Conservation (phyloP, 1,140 invertebrate species). For the Drosophila sturtevanti region DNA sequence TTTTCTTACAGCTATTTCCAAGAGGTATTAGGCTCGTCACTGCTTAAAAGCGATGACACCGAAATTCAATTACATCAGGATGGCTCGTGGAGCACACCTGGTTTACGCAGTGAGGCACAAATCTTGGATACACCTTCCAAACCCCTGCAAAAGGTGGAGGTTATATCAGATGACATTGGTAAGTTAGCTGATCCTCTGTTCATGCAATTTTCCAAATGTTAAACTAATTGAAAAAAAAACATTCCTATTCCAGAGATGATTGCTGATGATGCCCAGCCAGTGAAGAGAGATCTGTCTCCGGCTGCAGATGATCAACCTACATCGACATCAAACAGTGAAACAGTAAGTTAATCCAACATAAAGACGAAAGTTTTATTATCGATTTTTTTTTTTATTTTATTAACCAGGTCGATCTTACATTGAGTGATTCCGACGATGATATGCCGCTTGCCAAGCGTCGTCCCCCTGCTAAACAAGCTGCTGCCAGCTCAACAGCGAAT, state of each 20-base stretch:
- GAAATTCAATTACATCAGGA: conserved; percentile 95
- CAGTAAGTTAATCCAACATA: conserved; percentile 39
- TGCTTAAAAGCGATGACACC: conserved; percentile 87
- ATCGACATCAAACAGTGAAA: conserved; percentile 81
- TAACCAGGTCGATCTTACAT: conserved; percentile 81
- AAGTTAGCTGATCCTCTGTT: background rate
- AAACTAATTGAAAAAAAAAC: too few relatives aligned
- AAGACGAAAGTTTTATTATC: background rate
- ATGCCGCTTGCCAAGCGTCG: conserved; percentile 81
- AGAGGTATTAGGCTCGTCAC: conserved; percentile 88
- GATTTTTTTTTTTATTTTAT: conserved; percentile 7
- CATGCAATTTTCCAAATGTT: too few relatives aligned
- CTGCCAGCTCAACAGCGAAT: conserved; percentile 73
- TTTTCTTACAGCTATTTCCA: conserved; percentile 88
- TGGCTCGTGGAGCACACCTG: conserved; percentile 93
- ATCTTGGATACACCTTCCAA: conserved; percentile 81
- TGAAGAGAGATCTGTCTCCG: conserved; percentile 59
- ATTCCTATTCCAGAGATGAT: conserved; percentile 56
- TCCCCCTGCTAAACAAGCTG: conserved; percentile 64
- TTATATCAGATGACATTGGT: conserved; percentile 84
- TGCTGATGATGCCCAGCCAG: conserved; percentile 73
- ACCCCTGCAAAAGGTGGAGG: conserved; percentile 83
- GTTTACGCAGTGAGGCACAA: conserved; percentile 85
- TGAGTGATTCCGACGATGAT: conserved; percentile 83
- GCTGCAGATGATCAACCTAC: conserved; percentile 75